Evolutionary conservation across 2,888 invertebrate genomes (phyloP), one percentile per base, ranked within the genome.

Genomic region (Andrena praecox): DNA sequence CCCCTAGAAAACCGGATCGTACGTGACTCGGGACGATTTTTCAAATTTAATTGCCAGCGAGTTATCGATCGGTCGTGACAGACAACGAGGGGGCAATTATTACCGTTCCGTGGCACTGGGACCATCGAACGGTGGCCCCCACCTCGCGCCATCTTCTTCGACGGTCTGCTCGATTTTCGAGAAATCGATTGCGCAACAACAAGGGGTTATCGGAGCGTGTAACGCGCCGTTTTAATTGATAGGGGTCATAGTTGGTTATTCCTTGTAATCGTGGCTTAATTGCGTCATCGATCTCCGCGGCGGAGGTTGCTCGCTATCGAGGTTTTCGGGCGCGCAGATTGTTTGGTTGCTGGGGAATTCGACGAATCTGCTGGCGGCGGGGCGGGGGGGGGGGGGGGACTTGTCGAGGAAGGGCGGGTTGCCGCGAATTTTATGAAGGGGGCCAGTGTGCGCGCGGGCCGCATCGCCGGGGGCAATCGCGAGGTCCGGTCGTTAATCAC

Each of bases 41-140:
- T 92, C 91, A 91, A 89, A 89, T 84, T 90, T 91, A 89, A 91
- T 91, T 89, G 87, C 87, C 89, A 77, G 74, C 87, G 85, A 82
- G 82, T 89, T 89, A 87, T 91, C 88, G 89, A 89, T 90, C 84
- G 86, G 42, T 52, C 85, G 83, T 85, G 87, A 88, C 86, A 82
- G 84, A 88, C 81, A 82, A 85, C 85, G 85, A 87, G 89, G 87
- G 86, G 81, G 82, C 88, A 86, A 87, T 87, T 86, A 87, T 88
- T 85, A 85, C 74, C 79, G 82, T 77, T 82, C 69, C 54, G 27
- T 67, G 66, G 31, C 29, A 64, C 54, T 68, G 67, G 69, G 27
- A 66, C 27, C 24, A 24, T 35, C 27, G 60, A 60, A 8, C 42
- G 52, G 52, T 24, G 62, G 62, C 67, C 72, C 64, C 42, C 16